Evolutionary conservation across 2,888 invertebrate genomes (phyloP), one percentile per base, ranked within the genome.

Genomic region (Lacanobia wlatinum): DNA sequence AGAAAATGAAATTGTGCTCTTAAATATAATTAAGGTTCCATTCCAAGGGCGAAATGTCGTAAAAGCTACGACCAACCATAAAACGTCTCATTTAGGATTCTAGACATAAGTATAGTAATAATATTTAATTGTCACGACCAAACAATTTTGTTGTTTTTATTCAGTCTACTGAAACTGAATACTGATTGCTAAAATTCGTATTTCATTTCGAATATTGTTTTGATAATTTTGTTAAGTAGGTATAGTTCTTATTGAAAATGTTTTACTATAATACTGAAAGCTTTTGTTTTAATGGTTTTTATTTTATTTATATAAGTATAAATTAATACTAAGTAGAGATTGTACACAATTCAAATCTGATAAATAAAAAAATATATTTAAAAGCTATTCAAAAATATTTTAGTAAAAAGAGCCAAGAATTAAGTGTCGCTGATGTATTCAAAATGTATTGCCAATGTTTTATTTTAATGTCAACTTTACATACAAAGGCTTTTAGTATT

Each of bases 61-160:
- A 83, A 80, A 80, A 67, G 43, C 66, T 38, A 64, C 73, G 73
- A 56, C 69, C 63, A 28, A 9, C 62, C 75, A 83, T 80, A 83
- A 80, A 74, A 63, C 46, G 48, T 80, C 74, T 80, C 84, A 80
- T 80, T 80, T 70, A 53, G 72, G 55, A 83, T 83, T 83, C 66
- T 53, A 69, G 74, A 66, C 69, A 66, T 73, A 69, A 78, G 73
- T 73, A 66, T 12, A 53, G 53, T 55, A 28, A 79, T 79, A 61
- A 76, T 76, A 76, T 73, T 81, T 76, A 68, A 81, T 72, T 76
- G 62, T 70, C 59, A 65, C 65, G 55, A 53, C 61, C 53, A 69
- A 81, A 68, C 58, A 76, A 62, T 80, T 38, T 61, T 67, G 50
- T 71, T 73, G 63, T 71, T 76, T 83, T 70, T 76, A 72, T 80